Evolutionary conservation across 2,797 vertebrate genomes (phyloP), one percentile per base, ranked within the genome.

Genomic region (Poecilia gillii): DNA sequence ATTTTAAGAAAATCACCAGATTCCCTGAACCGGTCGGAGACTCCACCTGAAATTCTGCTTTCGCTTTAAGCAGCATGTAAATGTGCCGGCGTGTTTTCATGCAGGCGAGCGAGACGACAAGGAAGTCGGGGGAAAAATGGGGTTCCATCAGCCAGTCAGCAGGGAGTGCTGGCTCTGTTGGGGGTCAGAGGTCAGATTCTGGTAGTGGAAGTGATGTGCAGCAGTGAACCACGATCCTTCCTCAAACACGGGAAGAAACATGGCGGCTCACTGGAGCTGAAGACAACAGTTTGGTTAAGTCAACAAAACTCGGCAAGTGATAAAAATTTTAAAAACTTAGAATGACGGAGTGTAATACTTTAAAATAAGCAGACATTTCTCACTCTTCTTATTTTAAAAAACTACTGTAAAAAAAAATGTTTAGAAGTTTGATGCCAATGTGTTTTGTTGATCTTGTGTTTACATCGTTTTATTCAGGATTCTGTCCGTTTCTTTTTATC

Each of bases 121-220:
- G 76, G 79, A 80, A 70, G 16, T 25, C 12, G 13, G 74, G 74
- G 78, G 33, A 33, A 75, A 66, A 53, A 77, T 36, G 59, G 6
- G 14, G 16, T 33, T 73, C 77, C 64, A 1, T 84, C 84, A 80
- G 57, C 3, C 72, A 75, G 70, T 43, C 1, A 72, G 75, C 72
- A 72, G 81, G 76, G 86, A 86, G 85, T 80, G 85, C 80, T 41
- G 33, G 3, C 73, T 71, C 80, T 49, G 81, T 77, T 85, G 6
- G 46, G 72, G 47, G 45, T 12, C 51, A 51, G 72, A 28, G 53
- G 73, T 43, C 73, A 74, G 25, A 74, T 78, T 12, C 75, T 75
- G 73, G 66, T 71, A 75, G 23, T 74, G 28, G 74, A 72, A 20
- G 23, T 8, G n/a, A 12, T n/a, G 5, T 77, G 77, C 78, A 83